Evolutionary conservation across 2,113 vertebrate genomes (phyloP).

Genomic region (Phylloscopus trochiloides): DNA sequence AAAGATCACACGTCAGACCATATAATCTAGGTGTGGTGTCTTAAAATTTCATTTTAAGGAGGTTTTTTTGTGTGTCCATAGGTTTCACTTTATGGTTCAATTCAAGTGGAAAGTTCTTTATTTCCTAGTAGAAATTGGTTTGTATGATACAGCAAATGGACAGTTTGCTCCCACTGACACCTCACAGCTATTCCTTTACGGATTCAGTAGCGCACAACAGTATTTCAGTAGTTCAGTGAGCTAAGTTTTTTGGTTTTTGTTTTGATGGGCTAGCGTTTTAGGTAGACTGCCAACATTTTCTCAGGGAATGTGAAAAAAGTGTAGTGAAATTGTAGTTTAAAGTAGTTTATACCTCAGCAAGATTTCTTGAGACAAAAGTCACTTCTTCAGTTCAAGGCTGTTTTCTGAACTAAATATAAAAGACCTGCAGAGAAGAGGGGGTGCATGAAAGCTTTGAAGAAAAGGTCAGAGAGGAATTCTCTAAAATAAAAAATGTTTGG

Average conservation of each 20-base stretch:
- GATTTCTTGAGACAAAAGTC: slow-evolving; percentile 17
- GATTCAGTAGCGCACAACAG: neutral
- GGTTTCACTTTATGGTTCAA: neutral
- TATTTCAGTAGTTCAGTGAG: neutral
- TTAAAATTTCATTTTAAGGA: neutral
- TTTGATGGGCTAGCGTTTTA: neutral
- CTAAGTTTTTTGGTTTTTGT: neutral
- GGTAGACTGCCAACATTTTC: neutral
- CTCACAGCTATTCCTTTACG: neutral
- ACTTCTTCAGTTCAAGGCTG: slow-evolving; percentile 15
- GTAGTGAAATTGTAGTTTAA: neutral
- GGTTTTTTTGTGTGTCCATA: fast-evolving
- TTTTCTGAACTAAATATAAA: neutral
- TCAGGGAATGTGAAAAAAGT: neutral
- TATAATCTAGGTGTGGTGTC: neutral
- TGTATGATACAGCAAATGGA: neutral
- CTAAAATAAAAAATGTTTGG: neutral
- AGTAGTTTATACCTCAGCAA: neutral
- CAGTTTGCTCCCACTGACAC: neutral
- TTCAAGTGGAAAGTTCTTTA: neutral
- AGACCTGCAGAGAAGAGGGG: neutral
- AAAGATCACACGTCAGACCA: neutral
- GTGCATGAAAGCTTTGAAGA: slow-evolving; percentile 16
- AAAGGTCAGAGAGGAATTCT: slow-evolving; percentile 27
- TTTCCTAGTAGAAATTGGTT: neutral